phyloP scores from a whole-genome alignment of 2,113 vertebrate species.

The Euleptes europaea region DNA sequence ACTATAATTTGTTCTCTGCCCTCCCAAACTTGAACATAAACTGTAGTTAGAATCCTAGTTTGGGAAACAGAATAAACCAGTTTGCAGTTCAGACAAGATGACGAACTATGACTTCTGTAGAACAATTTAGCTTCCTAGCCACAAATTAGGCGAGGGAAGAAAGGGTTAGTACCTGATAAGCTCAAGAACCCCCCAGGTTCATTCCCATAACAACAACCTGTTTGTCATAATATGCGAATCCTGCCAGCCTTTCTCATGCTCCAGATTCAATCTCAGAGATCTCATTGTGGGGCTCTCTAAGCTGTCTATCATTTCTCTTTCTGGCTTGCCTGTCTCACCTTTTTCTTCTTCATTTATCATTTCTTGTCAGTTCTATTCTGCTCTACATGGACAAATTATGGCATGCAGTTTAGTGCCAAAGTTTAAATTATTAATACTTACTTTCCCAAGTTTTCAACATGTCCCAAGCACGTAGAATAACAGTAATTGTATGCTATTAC shows the following conservation, averaged over 20 bases:
- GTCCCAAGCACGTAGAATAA: constrained; percentile 95
- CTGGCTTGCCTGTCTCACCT: not conserved
- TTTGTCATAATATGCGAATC: too few relatives aligned
- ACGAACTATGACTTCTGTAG: too few relatives aligned
- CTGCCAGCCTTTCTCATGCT: not conserved
- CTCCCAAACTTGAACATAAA: too few relatives aligned
- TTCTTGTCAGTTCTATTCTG: not conserved
- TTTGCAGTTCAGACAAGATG: too few relatives aligned
- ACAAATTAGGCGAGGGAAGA: too few relatives aligned
- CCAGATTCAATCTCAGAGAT: not conserved
- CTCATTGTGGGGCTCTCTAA: not conserved
- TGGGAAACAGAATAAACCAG: too few relatives aligned
- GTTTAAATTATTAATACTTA: constrained; percentile 73
- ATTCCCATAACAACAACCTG: too few relatives aligned
- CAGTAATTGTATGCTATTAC: constrained; percentile 99
- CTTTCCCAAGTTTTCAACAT: constrained; percentile 93
- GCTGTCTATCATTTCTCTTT: not conserved
- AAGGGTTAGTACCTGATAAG: too few relatives aligned
- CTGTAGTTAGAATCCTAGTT: too few relatives aligned
- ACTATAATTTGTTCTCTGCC: too few relatives aligned
- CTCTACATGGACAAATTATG: not conserved
- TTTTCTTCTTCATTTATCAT: not conserved
- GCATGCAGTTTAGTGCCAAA: not conserved
- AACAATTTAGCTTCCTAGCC: too few relatives aligned
- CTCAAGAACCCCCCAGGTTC: too few relatives aligned